Conservation (phyloP, 1,140 invertebrate species). For the Elysia chlorotica region DNA sequence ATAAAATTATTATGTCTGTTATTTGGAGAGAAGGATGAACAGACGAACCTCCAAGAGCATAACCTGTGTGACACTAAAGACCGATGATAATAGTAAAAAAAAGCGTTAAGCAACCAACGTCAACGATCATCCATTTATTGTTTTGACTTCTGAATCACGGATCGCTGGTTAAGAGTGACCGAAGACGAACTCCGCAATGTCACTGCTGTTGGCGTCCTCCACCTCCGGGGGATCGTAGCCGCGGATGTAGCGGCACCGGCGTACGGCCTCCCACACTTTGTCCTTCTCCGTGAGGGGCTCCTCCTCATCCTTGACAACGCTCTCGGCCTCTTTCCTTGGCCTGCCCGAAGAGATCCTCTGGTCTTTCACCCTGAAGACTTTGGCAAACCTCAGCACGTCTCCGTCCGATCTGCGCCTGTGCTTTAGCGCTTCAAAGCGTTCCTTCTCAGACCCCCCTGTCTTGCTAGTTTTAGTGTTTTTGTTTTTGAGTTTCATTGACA, state of each 20-base stretch:
- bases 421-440: neutral
- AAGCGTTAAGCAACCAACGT: no score
- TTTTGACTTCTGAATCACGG: no score
- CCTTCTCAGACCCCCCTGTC: no score
- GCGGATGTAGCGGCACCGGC: constrained; percentile 22
- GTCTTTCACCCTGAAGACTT: neutral
- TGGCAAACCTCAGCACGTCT: neutral
- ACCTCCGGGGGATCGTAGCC: constrained; percentile 26
- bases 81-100: no score
- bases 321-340: neutral
- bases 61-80: no score
- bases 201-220: constrained; percentile 18
- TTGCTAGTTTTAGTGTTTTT: no score
- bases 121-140: no score
- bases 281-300: neutral
- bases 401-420: constrained; percentile 8
- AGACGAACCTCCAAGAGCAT: no score
- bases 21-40: no score
- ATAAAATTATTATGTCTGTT: no score
- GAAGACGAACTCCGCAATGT: constrained; percentile 18
- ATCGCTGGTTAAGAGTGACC: no score
- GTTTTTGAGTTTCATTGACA: no score
- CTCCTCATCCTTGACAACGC: neutral
- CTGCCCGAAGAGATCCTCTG: neutral
- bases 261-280: constrained; percentile 1